Conservation (phyloP, 2,113 vertebrate genomes). For the Passer montanus region DNA sequence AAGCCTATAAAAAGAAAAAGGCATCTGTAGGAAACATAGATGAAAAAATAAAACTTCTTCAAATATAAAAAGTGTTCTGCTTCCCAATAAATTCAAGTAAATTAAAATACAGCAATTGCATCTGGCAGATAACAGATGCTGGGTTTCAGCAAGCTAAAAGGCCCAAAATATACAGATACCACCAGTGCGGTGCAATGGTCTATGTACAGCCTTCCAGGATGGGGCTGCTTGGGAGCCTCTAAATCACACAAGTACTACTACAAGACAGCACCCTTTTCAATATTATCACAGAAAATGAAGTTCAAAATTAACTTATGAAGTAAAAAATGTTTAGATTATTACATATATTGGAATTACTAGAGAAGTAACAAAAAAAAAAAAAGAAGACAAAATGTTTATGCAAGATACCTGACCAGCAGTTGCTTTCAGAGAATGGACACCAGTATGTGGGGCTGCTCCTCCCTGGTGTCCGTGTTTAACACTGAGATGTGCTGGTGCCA, state of each 20-base stretch:
- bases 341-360: slow-evolving; percentile 53
- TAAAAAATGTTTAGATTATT: slow-evolving; percentile 46
- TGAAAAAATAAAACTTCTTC: slow-evolving; percentile 73
- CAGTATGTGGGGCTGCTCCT: neutral
- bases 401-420: slow-evolving; percentile 66
- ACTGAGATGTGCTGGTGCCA: fast-evolving
- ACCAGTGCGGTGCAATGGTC: slow-evolving; percentile 47
- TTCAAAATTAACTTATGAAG: slow-evolving; percentile 40
- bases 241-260: neutral
- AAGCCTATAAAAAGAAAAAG: slow-evolving; percentile 59
- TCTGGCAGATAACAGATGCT: slow-evolving; percentile 27
- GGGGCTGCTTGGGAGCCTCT: slow-evolving; percentile 38
- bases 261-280: slow-evolving; percentile 66
- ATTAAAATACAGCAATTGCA: slow-evolving; percentile 52
- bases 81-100: slow-evolving; percentile 74
- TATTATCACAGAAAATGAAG: slow-evolving; percentile 54
- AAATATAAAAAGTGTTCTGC: slow-evolving; percentile 68
- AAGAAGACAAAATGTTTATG: neutral
- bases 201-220: slow-evolving; percentile 38
- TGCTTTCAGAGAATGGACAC: neutral
- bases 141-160: slow-evolving; percentile 54
- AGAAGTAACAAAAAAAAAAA: slow-evolving; percentile 38
- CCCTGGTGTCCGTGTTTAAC: neutral
- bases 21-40: slow-evolving; percentile 47
- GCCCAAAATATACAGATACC: slow-evolving; percentile 88